Percentiles rank a stretch among this genome's conserved stretches.
Conservation (phyloP, 2,113 vertebrate species). For the Heterochromis multidens region DNA sequence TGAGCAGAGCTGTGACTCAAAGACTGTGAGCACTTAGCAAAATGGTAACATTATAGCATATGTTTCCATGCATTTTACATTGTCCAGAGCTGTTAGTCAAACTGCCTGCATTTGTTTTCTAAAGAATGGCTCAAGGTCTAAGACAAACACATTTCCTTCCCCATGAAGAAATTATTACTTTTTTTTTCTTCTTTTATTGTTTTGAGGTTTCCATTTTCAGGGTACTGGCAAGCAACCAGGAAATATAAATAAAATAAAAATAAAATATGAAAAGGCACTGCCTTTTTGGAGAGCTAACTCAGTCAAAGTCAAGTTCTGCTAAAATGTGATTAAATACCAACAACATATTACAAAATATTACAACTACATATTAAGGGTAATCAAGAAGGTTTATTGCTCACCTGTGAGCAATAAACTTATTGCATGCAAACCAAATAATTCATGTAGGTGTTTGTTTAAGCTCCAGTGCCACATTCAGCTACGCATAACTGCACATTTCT, state of each 20-base stretch:
- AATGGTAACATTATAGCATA: background rate
- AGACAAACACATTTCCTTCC: background rate
- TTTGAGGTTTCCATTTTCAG: background rate
- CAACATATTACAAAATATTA: background rate
- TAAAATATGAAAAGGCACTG: background rate
- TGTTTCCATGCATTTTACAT: background rate
- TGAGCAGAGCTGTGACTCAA: constrained; percentile 7
- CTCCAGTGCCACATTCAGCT: background rate
- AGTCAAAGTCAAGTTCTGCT: background rate
- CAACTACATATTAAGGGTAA: background rate
- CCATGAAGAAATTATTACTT: background rate
- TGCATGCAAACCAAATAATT: background rate
- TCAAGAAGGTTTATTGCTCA: background rate
- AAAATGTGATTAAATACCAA: background rate
- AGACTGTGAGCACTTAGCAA: background rate
- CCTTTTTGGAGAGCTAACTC: background rate
- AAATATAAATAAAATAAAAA: too few species aligned
- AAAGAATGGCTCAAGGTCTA: background rate
- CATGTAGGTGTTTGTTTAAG: background rate
- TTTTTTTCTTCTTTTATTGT: background rate
- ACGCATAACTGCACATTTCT: constrained; percentile 1
- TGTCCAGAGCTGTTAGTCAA: background rate
- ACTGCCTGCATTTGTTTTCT: background rate
- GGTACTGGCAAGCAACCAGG: background rate
- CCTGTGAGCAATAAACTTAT: background rate